Evolutionary conservation across 2,113 vertebrate species (phyloP).

Genomic region (Progne subis): DNA sequence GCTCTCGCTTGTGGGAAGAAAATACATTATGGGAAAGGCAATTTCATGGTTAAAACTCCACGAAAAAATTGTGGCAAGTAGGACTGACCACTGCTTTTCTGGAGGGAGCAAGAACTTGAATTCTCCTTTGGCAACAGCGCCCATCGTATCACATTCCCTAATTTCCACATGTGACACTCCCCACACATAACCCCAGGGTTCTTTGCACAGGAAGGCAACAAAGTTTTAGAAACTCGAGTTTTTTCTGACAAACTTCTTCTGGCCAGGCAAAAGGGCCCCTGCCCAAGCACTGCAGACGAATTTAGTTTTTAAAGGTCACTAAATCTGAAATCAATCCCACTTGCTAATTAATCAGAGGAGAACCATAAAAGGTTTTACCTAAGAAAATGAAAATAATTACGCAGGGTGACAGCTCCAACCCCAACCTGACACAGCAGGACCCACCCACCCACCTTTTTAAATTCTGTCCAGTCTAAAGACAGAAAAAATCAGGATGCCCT

Average conservation of each 20-base stretch:
- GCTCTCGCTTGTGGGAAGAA: neutral
- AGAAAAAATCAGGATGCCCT: neutral
- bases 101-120: neutral
- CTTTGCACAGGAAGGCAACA: neutral
- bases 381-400: neutral
- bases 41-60: neutral
- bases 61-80: neutral
- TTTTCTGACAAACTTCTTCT: neutral
- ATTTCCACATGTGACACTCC: neutral
- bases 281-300: neutral
- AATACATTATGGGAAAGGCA: neutral
- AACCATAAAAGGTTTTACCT: neutral
- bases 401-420: neutral
- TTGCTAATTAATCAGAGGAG: neutral
- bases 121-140: neutral
- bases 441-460: neutral
- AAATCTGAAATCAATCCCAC: neutral
- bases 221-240: neutral
- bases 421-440: neutral
- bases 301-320: neutral
- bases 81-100: neutral
- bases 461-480: neutral
- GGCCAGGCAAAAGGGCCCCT: neutral
- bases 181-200: fast-evolving
- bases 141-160: neutral